A percentile compares a stretch with the other conserved stretches of the same genome.
Evolutionary conservation across 1,140 invertebrate genomes (phyloP).

Genomic region (Myzus persicae): DNA sequence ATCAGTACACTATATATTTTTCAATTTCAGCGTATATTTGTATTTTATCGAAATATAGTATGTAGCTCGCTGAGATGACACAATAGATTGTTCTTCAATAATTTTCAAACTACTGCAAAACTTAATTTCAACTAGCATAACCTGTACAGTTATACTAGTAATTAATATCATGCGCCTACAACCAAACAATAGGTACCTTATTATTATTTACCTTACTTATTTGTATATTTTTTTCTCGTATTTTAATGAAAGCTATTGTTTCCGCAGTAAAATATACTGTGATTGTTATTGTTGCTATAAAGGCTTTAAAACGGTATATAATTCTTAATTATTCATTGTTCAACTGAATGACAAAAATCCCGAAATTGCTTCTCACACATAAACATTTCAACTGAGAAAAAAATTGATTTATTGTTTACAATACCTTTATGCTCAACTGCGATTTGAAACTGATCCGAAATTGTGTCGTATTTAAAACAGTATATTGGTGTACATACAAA

Average conservation of each 20-base stretch:
- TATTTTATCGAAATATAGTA: not conserved
- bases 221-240: not conserved
- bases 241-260: not conserved
- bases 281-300: not conserved
- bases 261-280: not conserved
- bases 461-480: not conserved
- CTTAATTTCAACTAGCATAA: not conserved
- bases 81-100: not conserved
- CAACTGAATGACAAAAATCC: not conserved
- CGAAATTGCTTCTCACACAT: not conserved
- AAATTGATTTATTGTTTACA: not conserved
- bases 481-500: no score
- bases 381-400: not conserved
- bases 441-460: not conserved
- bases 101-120: not conserved
- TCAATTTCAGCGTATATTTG: not conserved
- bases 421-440: not conserved
- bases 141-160: not conserved
- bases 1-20: not conserved
- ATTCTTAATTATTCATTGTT: not conserved
- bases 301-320: not conserved
- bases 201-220: no score
- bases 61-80: not conserved
- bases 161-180: not conserved
- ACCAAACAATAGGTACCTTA: no score